phyloP scores from a whole-genome alignment of 92 coral and sea anemone genomes.

The Parazoanthus atlanticus region DNA sequence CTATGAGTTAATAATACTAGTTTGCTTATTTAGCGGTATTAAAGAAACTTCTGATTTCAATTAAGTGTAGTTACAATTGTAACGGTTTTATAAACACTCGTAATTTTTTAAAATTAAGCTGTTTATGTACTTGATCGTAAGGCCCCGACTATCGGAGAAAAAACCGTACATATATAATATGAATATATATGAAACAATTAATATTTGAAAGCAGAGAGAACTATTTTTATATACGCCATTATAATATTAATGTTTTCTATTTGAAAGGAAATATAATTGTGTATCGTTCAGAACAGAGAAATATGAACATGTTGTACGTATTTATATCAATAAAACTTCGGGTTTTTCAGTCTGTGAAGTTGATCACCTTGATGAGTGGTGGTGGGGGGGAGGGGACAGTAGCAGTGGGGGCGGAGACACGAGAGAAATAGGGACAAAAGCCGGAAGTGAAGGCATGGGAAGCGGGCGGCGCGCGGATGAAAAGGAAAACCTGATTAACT shows the following conservation, averaged over 20 bases:
- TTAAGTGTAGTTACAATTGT: neutral
- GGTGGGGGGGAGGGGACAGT: neutral
- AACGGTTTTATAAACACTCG: neutral
- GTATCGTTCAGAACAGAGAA: slow-evolving; percentile 22
- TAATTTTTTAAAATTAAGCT: neutral
- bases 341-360: neutral
- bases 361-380: neutral
- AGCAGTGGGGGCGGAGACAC: no score
- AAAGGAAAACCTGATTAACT: no score
- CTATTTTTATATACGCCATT: slow-evolving; percentile 29
- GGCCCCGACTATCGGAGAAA: no score
- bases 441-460: no score
- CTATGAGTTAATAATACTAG: neutral
- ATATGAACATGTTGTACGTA: slow-evolving; percentile 16
- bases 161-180: neutral
- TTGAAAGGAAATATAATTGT: neutral
- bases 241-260: slow-evolving; percentile 19
- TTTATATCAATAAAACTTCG: slow-evolving; percentile 21
- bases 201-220: slow-evolving; percentile 12
- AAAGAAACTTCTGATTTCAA: neutral
- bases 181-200: neutral
- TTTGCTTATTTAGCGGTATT: slow-evolving; percentile 2
- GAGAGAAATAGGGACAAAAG: no score
- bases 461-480: no score
- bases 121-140: neutral